Evolutionary conservation across 2,113 vertebrate genomes (phyloP), one percentile per base, ranked within the genome.

Genomic region (Actenoides lindsayi): DNA sequence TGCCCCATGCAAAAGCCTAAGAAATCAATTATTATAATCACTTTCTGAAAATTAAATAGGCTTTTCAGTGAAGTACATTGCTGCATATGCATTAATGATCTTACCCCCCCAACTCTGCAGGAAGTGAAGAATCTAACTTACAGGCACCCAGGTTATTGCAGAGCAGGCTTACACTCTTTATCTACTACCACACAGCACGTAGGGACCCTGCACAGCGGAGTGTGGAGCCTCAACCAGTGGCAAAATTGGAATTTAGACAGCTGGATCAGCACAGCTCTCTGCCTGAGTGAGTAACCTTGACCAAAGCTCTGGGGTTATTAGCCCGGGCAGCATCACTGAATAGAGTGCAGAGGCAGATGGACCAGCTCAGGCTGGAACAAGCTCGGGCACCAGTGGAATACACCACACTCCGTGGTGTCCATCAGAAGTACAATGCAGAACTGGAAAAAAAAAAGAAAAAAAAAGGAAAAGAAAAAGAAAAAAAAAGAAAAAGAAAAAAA

Each of bases 301-400:
- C 35, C 2, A 1, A 27, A 60, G 42, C 81, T 33, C 53, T 20
- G 30, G 81, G 60, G 71, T 63, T 73, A 25, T 41, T 16, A 64
- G 60, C 71, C 30, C 0, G 1, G 82, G 77, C 53, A 83, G 71
- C 1, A 0, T 28, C 31, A 51, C 42, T 41, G 53, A 28, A 50
- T 3, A 57, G 53, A 20, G 46, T 63, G 63, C 1, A 1, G 57
- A 82, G 77, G 75, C 39, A 64, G 89, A 75, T 37, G 50, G 53
- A 63, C 59, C 89, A 83, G 83, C 60, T 92, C 71, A 67, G 93
- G 91, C 83, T 86, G 54, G 68, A 87, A 92, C 89, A 92, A 83
- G 86, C 93, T 81, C 28, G n/a, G 87, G 82, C 78, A 88, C 37
- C 3, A 1, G 37, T 56, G 54, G 42, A 89, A 69, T 27, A 48